phyloP scores from a whole-genome alignment of 2,797 vertebrate genomes.

The Malacoctenus gilli region DNA sequence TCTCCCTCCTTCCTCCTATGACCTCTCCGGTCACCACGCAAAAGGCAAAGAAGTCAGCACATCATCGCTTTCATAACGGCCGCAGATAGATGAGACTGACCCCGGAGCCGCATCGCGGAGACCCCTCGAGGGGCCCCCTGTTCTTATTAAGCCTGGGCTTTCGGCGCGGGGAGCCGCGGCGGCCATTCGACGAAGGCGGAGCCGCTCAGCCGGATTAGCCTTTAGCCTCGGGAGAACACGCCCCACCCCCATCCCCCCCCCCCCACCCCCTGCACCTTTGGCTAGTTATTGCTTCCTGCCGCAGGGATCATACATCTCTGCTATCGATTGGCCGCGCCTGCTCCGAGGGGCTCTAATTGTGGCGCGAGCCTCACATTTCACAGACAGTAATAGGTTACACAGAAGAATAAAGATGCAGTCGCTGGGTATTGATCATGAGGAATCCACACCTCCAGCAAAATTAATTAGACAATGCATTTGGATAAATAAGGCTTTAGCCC shows the following conservation, averaged over 20 bases:
- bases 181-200: slow-evolving; percentile 56
- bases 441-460: slow-evolving; percentile 92
- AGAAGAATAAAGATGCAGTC: slow-evolving; percentile 92
- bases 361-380: slow-evolving; percentile 88
- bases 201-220: slow-evolving; percentile 73
- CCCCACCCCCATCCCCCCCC: too few relatives aligned
- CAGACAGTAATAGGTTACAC: slow-evolving; percentile 92
- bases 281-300: slow-evolving; percentile 79
- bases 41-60: slow-evolving; percentile 35
- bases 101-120: slow-evolving; percentile 23
- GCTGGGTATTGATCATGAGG: slow-evolving; percentile 89
- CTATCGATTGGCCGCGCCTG: slow-evolving; percentile 85
- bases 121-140: slow-evolving; percentile 33
- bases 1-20: slow-evolving; percentile 1
- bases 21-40: slow-evolving; percentile 16
- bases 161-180: slow-evolving; percentile 25
- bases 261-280: slow-evolving; percentile 62
- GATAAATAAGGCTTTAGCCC: slow-evolving; percentile 86
- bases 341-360: slow-evolving; percentile 90
- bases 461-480: slow-evolving; percentile 92
- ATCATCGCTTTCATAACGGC: slow-evolving; percentile 54
- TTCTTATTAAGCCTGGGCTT: slow-evolving; percentile 60
- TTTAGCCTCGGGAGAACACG: slow-evolving; percentile 74
- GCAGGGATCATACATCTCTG: slow-evolving; percentile 76
- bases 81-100: slow-evolving; percentile 53